Percentiles rank a stretch among this genome's conserved stretches.
Evolutionary conservation across 2,888 invertebrate species (phyloP).

Genomic region (Philaethria dido): DNA sequence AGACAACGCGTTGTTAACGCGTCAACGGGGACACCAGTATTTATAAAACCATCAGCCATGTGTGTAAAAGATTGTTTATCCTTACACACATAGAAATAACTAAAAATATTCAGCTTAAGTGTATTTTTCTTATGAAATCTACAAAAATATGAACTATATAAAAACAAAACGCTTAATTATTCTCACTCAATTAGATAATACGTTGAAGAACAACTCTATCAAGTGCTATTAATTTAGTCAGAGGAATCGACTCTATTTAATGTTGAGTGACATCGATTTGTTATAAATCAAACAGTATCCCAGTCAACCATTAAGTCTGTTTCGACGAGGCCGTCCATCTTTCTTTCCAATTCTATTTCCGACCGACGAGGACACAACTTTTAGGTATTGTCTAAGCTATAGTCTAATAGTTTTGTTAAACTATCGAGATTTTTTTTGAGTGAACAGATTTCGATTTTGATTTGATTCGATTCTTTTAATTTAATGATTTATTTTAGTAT

Average conservation of each 20-base stretch:
- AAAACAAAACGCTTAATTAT: conserved; percentile 2
- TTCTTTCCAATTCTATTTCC: conserved; percentile 54
- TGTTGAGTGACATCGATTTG: conserved; percentile 47
- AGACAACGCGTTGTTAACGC: too few species aligned
- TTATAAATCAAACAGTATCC: conserved; percentile 49
- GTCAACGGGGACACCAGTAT: too few species aligned
- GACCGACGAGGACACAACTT: conserved; percentile 45
- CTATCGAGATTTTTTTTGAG: not conserved
- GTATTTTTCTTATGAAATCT: too few species aligned
- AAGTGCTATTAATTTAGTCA: conserved; percentile 48
- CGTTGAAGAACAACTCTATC: conserved; percentile 30
- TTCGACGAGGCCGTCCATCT: conserved; percentile 50
- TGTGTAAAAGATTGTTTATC: too few species aligned
- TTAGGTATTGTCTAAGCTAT: conserved; percentile 43
- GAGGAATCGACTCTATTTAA: conserved; percentile 44
- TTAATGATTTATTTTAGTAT: too few species aligned
- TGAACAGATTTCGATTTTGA: too few species aligned
- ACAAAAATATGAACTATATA: not conserved
- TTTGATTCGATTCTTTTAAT: too few species aligned
- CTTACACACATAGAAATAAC: too few species aligned
- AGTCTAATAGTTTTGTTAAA: conserved; percentile 29
- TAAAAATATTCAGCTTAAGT: too few species aligned
- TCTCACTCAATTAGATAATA: conserved; percentile 39
- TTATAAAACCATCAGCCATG: too few species aligned
- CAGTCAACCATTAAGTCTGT: conserved; percentile 48